Evolutionary conservation across 2,113 vertebrate genomes (phyloP).

Genomic region (Sinocyclocheilus rhinocerous): DNA sequence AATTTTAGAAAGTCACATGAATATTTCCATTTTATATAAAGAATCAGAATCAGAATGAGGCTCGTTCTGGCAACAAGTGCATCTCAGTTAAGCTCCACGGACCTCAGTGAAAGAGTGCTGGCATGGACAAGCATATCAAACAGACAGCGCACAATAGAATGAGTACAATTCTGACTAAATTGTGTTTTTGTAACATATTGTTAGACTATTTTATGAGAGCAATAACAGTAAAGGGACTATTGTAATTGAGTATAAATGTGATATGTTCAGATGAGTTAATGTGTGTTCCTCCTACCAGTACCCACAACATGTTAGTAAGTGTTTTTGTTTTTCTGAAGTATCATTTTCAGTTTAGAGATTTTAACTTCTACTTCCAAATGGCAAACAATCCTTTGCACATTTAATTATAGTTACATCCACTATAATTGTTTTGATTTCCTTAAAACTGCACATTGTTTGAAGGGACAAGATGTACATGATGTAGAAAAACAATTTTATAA

Average conservation of each 20-base stretch:
- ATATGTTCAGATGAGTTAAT: neutral
- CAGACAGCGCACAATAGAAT: too few species aligned
- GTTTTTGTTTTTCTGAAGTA: neutral
- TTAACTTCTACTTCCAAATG: neutral
- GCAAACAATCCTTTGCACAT: neutral
- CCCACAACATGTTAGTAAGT: neutral
- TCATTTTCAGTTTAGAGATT: neutral
- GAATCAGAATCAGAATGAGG: too few species aligned
- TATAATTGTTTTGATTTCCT: neutral
- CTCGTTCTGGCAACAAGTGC: too few species aligned
- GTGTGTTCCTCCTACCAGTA: neutral
- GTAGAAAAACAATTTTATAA: too few species aligned
- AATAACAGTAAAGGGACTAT: neutral
- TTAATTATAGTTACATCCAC: neutral
- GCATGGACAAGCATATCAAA: too few species aligned
- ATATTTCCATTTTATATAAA: too few species aligned
- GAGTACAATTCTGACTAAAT: neutral
- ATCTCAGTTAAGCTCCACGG: too few species aligned
- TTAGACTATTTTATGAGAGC: neutral
- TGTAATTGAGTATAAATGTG: neutral
- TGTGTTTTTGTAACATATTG: neutral
- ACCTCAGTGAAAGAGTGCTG: too few species aligned
- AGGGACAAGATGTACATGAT: too few species aligned
- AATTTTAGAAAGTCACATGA: too few species aligned
- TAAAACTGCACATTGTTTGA: too few species aligned